phyloP scores from a whole-genome alignment of 2,113 vertebrate species.

The Xyliphius kryptos region DNA sequence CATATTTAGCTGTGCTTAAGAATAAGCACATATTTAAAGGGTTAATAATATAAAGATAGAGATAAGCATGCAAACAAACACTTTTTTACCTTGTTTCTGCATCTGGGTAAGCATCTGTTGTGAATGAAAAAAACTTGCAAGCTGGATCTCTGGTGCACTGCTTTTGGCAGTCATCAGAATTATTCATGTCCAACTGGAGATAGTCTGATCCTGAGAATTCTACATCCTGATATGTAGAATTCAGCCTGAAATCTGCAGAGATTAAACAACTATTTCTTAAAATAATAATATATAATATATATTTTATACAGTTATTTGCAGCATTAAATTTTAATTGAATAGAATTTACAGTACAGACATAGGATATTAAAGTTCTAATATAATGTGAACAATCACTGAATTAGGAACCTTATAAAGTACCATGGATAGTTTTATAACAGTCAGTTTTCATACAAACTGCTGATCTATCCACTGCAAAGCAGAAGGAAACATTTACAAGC shows the following conservation, averaged over 20 bases:
- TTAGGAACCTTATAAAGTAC: too few relatives aligned
- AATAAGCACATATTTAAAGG: too few relatives aligned
- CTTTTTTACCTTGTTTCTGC: not conserved
- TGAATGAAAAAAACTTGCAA: conserved; percentile 56
- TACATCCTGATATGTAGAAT: conserved; percentile 38
- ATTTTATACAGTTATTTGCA: not conserved
- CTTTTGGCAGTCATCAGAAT: conserved; percentile 50
- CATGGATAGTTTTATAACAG: too few relatives aligned
- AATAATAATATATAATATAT: not conserved
- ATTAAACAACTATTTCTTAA: not conserved
- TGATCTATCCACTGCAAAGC: too few relatives aligned
- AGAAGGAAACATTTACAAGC: too few relatives aligned
- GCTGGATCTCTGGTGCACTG: conserved; percentile 50
- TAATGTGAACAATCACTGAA: too few relatives aligned
- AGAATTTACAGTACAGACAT: too few relatives aligned
- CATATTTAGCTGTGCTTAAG: too few relatives aligned
- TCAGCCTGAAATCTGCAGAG: conserved; percentile 35
- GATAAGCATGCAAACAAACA: not conserved
- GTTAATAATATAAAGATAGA: too few relatives aligned
- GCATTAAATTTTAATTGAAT: too few relatives aligned
- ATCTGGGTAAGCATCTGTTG: not conserved
- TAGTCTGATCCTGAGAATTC: conserved; percentile 53
- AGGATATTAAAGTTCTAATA: too few relatives aligned
- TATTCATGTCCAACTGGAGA: conserved; percentile 33
- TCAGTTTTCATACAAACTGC: too few relatives aligned